A percentile compares a stretch with the other conserved stretches of the same genome.
These are phyloP conservation scores for Coregonus suidteri DNA, from an alignment of 2,797 vertebrate genomes.

Conservation along the genomic window DNA sequence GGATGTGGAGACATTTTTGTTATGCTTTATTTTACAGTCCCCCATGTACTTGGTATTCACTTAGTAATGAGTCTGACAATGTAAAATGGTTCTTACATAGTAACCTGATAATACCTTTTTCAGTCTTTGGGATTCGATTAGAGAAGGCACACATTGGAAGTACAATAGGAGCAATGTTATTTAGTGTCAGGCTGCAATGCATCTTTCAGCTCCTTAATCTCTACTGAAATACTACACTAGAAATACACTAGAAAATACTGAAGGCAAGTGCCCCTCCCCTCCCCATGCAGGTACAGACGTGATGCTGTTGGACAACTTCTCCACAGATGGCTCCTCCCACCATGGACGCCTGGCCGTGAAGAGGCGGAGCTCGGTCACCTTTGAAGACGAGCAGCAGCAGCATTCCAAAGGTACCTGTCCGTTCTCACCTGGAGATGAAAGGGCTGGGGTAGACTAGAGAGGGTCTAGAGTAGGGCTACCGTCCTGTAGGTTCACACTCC, in stretches of 20 bases:
- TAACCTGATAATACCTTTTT: too few relatives aligned
- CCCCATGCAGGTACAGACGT: constrained; percentile 85
- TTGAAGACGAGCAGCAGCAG: constrained; percentile 90
- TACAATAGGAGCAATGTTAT: not conserved
- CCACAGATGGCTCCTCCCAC: constrained; percentile 78
- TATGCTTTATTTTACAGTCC: too few relatives aligned
- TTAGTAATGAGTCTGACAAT: too few relatives aligned
- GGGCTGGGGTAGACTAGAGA: too few relatives aligned
- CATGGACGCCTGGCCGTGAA: constrained; percentile 73
- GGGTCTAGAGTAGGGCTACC: too few relatives aligned
- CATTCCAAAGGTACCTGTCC: constrained; percentile 83
- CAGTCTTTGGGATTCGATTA: too few relatives aligned
- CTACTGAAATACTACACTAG: not conserved
- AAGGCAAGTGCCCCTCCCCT: not conserved
- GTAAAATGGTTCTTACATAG: too few relatives aligned
- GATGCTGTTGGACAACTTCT: constrained; percentile 92
- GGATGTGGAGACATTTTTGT: too few relatives aligned
- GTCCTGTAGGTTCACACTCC: too few relatives aligned
- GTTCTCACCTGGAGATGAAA: not conserved
- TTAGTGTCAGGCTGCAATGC: not conserved
- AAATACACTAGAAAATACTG: not conserved
- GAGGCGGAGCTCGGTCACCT: constrained; percentile 94
- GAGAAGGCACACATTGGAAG: not conserved
- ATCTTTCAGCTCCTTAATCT: not conserved
- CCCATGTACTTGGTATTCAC: too few relatives aligned